These are phyloP conservation scores for Erpobdella octoculata DNA, from an alignment of 2,888 invertebrate species.

Conservation along the genomic window DNA sequence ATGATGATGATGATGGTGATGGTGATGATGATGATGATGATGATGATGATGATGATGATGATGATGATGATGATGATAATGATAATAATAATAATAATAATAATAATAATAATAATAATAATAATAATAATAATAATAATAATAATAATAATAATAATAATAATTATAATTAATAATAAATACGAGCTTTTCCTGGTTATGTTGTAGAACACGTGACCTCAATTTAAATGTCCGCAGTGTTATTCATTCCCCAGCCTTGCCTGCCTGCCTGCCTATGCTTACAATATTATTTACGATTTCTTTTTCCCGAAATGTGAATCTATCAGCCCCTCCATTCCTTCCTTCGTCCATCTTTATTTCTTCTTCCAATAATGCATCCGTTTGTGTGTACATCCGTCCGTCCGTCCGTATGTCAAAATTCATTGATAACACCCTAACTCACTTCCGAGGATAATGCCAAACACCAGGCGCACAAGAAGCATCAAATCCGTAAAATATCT, in stretches of 20 bases:
- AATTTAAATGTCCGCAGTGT: too few species aligned
- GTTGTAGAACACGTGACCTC: conserved; percentile 68
- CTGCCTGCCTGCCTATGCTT: neutral
- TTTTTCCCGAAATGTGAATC: neutral
- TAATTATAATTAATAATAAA: neutral
- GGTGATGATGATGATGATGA: neutral
- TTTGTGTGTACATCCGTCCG: neutral
- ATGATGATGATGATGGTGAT: neutral
- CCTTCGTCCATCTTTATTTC: neutral
- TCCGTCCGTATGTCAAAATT: too few species aligned
- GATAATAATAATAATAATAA: neutral
- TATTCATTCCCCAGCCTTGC: neutral
- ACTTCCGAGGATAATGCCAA: too few species aligned
- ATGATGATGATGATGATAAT: neutral
- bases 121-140: neutral
- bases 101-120: neutral
- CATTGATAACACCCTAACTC: too few species aligned
- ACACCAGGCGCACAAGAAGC: too few species aligned
- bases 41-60: neutral
- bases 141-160: neutral
- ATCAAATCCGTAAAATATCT: too few species aligned
- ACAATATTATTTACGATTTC: neutral
- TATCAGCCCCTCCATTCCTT: neutral
- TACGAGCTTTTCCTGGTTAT: conserved; percentile 66
- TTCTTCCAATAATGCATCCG: neutral